phyloP scores from a whole-genome alignment of 1,140 invertebrate species.

The Colletes gigas region DNA sequence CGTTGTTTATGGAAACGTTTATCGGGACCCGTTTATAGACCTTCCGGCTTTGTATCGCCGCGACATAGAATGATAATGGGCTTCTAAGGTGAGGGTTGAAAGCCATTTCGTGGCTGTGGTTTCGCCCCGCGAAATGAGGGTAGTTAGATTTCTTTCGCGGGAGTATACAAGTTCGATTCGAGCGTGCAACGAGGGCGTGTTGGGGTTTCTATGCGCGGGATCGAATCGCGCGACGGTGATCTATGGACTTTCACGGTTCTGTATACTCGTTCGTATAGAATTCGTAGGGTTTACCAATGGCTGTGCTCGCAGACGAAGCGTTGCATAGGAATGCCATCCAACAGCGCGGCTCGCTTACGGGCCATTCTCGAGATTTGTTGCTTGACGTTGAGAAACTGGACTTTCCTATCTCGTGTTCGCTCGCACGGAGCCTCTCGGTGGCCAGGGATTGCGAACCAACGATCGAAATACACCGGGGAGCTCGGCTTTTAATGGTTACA shows the following conservation, averaged over 20 bases:
- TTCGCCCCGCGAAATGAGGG: conserved; percentile 28
- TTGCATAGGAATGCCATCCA: conserved; percentile 31
- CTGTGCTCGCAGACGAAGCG: conserved; percentile 1
- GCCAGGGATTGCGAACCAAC: background rate
- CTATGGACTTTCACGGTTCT: conserved; percentile 31
- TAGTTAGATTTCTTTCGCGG: conserved; percentile 17
- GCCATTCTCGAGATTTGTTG: conserved; percentile 64
- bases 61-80: conserved; percentile 28
- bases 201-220: background rate
- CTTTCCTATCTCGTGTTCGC: conserved; percentile 17
- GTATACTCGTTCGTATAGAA: conserved; percentile 1
- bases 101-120: conserved; percentile 16
- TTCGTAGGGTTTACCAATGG: background rate
- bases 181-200: background rate
- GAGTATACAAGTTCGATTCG: conserved; percentile 25
- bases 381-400: conserved; percentile 66
- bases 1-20: background rate
- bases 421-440: conserved; percentile 2
- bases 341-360: background rate
- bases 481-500: too few relatives aligned
- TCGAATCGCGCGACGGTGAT: conserved; percentile 24
- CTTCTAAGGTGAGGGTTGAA: background rate
- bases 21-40: conserved; percentile 7
- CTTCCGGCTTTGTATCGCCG: background rate
- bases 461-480: background rate